Conservation (phyloP, 2,888 invertebrate genomes). For the Sphaerophoria taeniata region DNA sequence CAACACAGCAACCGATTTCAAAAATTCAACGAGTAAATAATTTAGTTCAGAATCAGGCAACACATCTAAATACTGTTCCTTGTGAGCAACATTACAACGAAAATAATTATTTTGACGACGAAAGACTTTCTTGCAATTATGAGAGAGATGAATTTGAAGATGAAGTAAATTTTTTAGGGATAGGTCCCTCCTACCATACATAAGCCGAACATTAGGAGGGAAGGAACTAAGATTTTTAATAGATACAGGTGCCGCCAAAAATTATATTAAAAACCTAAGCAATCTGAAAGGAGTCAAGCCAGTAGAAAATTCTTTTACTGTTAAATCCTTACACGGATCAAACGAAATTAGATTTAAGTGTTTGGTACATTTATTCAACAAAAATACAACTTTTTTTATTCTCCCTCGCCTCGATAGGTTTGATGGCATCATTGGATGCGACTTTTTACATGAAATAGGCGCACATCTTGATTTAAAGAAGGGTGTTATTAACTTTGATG, state of each 20-base stretch:
- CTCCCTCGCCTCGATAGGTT: constrained; percentile 52
- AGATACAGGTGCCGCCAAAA: constrained; percentile 52
- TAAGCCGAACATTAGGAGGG: too few relatives aligned
- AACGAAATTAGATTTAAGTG: constrained; percentile 20
- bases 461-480: constrained; percentile 51
- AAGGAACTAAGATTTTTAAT: too few relatives aligned
- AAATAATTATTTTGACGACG: constrained; percentile 30
- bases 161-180: too few relatives aligned
- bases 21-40: constrained; percentile 11
- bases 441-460: constrained; percentile 46
- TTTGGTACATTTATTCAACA: too few relatives aligned
- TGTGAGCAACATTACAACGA: constrained; percentile 24
- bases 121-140: too few relatives aligned
- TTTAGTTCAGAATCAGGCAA: not conserved
- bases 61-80: constrained; percentile 19
- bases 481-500: constrained; percentile 34
- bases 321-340: constrained; percentile 39
- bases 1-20: constrained; percentile 15
- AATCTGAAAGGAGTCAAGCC: constrained; percentile 41
- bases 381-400: constrained; percentile 60
- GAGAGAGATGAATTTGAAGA: too few relatives aligned
- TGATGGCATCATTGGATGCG: constrained; percentile 66
- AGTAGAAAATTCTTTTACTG: constrained; percentile 16
- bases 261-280: constrained; percentile 50
- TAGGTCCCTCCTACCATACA: too few relatives aligned